These are phyloP conservation scores for Gadopsis marmoratus DNA, from an alignment of 2,797 vertebrate genomes.

Conservation along the genomic window DNA sequence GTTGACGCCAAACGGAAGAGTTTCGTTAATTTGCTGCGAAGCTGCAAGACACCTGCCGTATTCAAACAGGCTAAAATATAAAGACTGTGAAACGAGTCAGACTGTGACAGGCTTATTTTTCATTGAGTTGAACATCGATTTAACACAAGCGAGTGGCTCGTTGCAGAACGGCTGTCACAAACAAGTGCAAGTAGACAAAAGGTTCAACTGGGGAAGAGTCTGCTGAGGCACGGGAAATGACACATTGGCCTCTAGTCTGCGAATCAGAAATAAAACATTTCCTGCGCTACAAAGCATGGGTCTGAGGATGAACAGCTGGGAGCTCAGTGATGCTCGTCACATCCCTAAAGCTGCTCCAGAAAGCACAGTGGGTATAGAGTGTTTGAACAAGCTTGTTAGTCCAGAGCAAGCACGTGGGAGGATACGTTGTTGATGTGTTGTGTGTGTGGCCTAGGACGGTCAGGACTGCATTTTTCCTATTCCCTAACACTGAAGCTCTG, in stretches of 20 bases:
- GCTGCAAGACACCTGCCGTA: conserved; percentile 42
- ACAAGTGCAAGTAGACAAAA: conserved; percentile 48
- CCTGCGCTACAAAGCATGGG: conserved; percentile 19
- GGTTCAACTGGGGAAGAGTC: conserved; percentile 21
- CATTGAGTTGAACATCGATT: conserved; percentile 57
- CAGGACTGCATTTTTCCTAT: conserved; percentile 17
- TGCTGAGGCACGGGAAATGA: conserved; percentile 26
- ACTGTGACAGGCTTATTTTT: conserved; percentile 65
- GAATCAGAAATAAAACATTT: conserved; percentile 48
- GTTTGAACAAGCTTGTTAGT: conserved; percentile 39
- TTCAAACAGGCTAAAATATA: conserved; percentile 50
- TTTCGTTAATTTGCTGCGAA: conserved; percentile 61
- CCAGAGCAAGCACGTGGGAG: background rate
- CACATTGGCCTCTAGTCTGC: conserved; percentile 27
- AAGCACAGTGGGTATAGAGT: conserved; percentile 8
- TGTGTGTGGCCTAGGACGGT: conserved; percentile 13
- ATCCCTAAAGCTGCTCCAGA: conserved; percentile 25
- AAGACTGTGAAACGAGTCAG: conserved; percentile 63
- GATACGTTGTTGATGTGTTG: background rate
- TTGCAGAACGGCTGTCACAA: conserved; percentile 43
- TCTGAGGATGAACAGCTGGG: conserved; percentile 25
- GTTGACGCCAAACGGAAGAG: conserved; percentile 36
- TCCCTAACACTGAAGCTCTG: conserved; percentile 22
- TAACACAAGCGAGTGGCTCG: conserved; percentile 54
- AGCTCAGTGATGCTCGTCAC: conserved; percentile 32